Conservation (phyloP, 2,797 vertebrate genomes). For the Enteromius fasciolatus region DNA sequence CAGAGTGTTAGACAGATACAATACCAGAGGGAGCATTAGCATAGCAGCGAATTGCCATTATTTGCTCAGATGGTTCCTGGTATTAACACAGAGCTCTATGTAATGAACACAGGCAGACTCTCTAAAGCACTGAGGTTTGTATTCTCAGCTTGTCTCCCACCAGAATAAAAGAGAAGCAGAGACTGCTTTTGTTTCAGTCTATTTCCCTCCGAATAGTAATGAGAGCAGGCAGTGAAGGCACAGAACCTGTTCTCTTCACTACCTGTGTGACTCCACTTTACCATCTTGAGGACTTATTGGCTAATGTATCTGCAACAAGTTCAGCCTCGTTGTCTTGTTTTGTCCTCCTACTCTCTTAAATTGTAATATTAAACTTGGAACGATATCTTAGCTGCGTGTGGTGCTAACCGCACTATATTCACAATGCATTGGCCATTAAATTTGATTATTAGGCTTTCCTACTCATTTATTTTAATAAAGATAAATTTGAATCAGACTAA, state of each 20-base stretch:
- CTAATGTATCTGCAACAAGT: slow-evolving; percentile 36
- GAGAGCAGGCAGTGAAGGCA: slow-evolving; percentile 53
- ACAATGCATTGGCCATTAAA: slow-evolving; percentile 5
- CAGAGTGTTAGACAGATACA: slow-evolving; percentile 42
- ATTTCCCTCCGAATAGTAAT: slow-evolving; percentile 68
- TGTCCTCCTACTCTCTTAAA: not conserved
- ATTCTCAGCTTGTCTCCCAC: slow-evolving; percentile 57
- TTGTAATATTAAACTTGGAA: not conserved
- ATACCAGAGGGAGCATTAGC: slow-evolving; percentile 54
- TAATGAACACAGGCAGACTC: slow-evolving; percentile 58
- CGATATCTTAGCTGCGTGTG: slow-evolving; percentile 24
- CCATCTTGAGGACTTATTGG: slow-evolving; percentile 49
- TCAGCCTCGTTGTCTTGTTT: slow-evolving; percentile 10
- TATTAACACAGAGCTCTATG: slow-evolving; percentile 52
- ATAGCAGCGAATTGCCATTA: slow-evolving; percentile 54
- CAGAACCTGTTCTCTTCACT: slow-evolving; percentile 63
- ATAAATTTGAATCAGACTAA: not conserved
- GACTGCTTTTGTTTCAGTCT: slow-evolving; percentile 63
- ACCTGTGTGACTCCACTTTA: slow-evolving; percentile 55
- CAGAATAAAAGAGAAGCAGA: slow-evolving; percentile 56
- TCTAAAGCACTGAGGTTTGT: slow-evolving; percentile 53
- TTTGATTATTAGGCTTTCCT: slow-evolving; percentile 9
- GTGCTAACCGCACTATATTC: not conserved
- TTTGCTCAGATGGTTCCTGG: slow-evolving; percentile 59
- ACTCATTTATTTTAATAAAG: not conserved